Conservation (phyloP, 2,113 vertebrate species). For the Hippocampus abdominalis region DNA sequence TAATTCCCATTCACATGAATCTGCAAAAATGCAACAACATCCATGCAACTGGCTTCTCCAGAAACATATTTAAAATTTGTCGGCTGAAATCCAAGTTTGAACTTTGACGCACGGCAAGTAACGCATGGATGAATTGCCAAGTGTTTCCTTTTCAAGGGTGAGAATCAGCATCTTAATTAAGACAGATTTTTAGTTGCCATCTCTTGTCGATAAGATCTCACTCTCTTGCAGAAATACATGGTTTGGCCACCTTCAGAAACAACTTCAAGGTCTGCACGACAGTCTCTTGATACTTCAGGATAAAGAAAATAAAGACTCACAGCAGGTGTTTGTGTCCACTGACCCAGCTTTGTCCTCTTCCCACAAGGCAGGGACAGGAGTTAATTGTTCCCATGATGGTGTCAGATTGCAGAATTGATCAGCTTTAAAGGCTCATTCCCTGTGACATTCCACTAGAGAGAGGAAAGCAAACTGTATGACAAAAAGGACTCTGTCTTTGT, state of each 20-base stretch:
- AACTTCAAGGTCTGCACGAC: background rate
- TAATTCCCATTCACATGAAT: no score
- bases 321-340: slow-evolving; percentile 36
- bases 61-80: no score
- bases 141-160: background rate
- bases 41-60: background rate
- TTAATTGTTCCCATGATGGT: slow-evolving; percentile 70
- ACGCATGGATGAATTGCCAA: background rate
- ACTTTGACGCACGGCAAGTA: no score
- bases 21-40: background rate
- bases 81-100: no score
- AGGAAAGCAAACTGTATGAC: slow-evolving; percentile 42
- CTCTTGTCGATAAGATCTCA: background rate
- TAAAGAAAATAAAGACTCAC: slow-evolving; percentile 34
- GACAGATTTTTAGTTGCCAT: background rate
- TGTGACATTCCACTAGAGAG: slow-evolving; percentile 57
- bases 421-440: slow-evolving; percentile 60
- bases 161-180: no score
- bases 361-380: slow-evolving; percentile 43
- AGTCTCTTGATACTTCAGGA: slow-evolving; percentile 34
- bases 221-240: background rate
- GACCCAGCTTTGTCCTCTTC: slow-evolving; percentile 17
- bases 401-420: slow-evolving; percentile 70
- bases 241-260: background rate
- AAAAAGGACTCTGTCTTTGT: slow-evolving; percentile 56